These are phyloP conservation scores for Aphaenogaster rudis DNA, from an alignment of 1,140 invertebrate genomes.

Conservation along the genomic window DNA sequence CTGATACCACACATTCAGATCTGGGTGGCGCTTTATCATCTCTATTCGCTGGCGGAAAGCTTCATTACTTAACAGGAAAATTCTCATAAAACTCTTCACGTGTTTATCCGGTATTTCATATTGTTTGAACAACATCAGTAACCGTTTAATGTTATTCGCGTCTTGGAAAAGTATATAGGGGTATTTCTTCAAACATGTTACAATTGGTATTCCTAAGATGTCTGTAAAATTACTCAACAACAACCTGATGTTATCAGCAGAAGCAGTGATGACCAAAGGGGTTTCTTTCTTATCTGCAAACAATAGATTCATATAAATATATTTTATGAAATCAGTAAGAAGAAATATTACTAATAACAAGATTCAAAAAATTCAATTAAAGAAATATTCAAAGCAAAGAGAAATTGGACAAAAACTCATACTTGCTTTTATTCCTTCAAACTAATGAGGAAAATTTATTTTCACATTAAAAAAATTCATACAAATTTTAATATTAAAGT, in stretches of 20 bases:
- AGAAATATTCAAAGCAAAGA: background rate
- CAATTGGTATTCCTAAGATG: background rate
- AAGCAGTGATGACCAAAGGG: background rate
- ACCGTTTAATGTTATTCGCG: slow-evolving; percentile 82
- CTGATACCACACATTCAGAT: slow-evolving; percentile 85
- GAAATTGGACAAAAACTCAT: background rate
- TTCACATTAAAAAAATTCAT: background rate
- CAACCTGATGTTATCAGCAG: slow-evolving; percentile 22
- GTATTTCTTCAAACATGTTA: slow-evolving; percentile 76
- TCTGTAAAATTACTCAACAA: slow-evolving; percentile 7
- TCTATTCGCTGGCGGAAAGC: slow-evolving; percentile 86
- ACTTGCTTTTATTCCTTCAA: background rate
- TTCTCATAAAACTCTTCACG: slow-evolving; percentile 83
- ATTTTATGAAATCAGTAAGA: background rate
- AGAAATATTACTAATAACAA: background rate
- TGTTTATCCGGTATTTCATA: slow-evolving; percentile 84
- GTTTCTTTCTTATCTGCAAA: slow-evolving; percentile 17
- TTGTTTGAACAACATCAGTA: slow-evolving; percentile 85
- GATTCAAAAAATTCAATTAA: background rate
- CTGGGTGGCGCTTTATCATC: slow-evolving; percentile 83
- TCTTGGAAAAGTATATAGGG: slow-evolving; percentile 86
- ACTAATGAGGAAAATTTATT: background rate
- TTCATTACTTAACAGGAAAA: slow-evolving; percentile 84
- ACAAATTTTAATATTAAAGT: background rate
- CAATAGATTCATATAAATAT: slow-evolving; percentile 15